Base-by-base conservation (phyloP, 2,888 invertebrate species). In the Galerucella pusilla region DNA sequence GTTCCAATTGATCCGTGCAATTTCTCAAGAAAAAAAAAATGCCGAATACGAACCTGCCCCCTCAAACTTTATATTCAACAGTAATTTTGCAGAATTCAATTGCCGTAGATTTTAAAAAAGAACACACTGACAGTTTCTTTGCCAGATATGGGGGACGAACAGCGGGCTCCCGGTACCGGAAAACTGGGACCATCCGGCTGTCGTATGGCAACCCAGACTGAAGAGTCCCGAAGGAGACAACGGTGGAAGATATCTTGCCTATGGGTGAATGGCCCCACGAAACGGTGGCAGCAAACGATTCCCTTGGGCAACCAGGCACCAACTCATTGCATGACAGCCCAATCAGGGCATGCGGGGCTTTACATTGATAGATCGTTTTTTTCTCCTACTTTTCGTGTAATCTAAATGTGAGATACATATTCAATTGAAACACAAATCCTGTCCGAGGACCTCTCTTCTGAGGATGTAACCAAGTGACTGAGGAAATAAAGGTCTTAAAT, bases 381-480 rank as follows among this genome's bases (percentile, higher is more conserved):
- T 12, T 52, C 52, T 2, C n/a, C n/a, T 2, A n/a, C 52, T 52
- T 20, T 7, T 59, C 20, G 20, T 25, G 25, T 20, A 10, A 59
- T 25, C 10, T 25, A 25, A 14, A 20, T 25, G 59, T 1, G 2
- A 25, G 25, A 59, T 16, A 25, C 6, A 59, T 10, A 59, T 25
- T 20, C 6, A 12, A 16, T 25, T 9, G 25, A 16, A 25, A 11
- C 59, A 25, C 59, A 59, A 10, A 59, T 20, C 25, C 25, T 25
- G 59, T 25, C 20, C 59, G 10, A 20, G 25, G 59, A 52, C 5
- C 49, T 12, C 11, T 3, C 10, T n/a, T 11, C 66, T 10, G 65
- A 54, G 45, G 52, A 72, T 16, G 75, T 68, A 28, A 20, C 25
- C 10, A 25, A 59, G 7, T 7, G 16, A 25, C 45, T 45, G 6